A percentile compares a stretch with the other conserved stretches of the same genome.
phyloP scores from a whole-genome alignment of 1,140 invertebrate genomes.

The Melipona quadrifasciata region DNA sequence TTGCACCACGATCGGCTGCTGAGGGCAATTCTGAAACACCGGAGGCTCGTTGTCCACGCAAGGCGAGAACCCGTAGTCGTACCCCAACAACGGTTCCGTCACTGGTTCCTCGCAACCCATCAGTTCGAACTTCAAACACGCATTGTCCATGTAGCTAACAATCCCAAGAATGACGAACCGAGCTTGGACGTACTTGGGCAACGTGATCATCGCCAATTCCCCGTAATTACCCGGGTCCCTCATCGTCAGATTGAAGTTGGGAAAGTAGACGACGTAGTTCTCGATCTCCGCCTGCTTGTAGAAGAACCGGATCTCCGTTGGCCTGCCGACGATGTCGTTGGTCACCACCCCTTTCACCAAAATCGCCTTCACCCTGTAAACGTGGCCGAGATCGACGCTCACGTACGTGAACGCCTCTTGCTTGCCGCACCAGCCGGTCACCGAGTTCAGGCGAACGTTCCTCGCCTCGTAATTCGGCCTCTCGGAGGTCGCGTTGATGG shows the following conservation, averaged over 20 bases:
- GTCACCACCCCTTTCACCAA: constrained; percentile 96
- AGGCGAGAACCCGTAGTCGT: constrained; percentile 95
- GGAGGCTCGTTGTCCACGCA: constrained; percentile 98
- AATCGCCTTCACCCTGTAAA: constrained; percentile 95
- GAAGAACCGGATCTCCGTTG: constrained; percentile 97
- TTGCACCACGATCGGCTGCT: constrained; percentile 94
- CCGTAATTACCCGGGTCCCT: constrained; percentile 96
- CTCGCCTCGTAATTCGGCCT: constrained; percentile 94
- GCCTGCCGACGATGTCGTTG: constrained; percentile 95
- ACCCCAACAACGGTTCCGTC: constrained; percentile 91
- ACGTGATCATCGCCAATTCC: constrained; percentile 96
- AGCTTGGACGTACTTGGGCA: constrained; percentile 96
- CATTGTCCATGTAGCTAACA: constrained; percentile 97
- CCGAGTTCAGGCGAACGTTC: constrained; percentile 95
- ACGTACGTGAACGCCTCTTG: constrained; percentile 97
- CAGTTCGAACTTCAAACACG: constrained; percentile 97
- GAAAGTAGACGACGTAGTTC: constrained; percentile 98
- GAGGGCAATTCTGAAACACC: constrained; percentile 97
- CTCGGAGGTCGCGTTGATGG: constrained; percentile 98
- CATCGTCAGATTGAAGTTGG: constrained; percentile 96
- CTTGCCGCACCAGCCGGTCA: constrained; percentile 97
- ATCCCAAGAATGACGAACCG: constrained; percentile 96
- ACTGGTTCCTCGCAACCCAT: constrained; percentile 96
- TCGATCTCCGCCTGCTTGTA: constrained; percentile 96
- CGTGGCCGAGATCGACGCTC: constrained; percentile 95